Evolutionary conservation across 2,888 invertebrate genomes (phyloP), one percentile per base, ranked within the genome.

Genomic region (Crematogaster levior): DNA sequence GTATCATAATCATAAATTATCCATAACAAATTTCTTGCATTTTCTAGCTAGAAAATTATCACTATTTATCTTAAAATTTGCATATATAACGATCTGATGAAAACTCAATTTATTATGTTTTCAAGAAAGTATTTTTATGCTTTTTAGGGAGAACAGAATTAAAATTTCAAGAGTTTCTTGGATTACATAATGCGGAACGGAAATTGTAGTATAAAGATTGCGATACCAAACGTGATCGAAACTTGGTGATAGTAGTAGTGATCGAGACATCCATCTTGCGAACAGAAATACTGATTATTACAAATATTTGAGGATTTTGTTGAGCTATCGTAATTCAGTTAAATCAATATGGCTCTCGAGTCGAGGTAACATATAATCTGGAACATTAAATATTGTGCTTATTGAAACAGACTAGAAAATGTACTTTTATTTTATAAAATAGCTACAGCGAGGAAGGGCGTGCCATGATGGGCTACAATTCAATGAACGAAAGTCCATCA

Each of bases 371-470:
- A 1, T 68, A 77, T 51, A 10, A n/a, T 40, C 0, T 21, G 18
- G 0, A 21, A 34, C 7, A 4, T 9, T 9, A 24, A 15, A 51
- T 34, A 53, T 40, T 53, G 30, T 18, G 5, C 15, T 15, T 34
- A 9, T 24, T 0, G 3, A 61, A 46, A 21, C 7, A 27, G 18
- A 43, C 37, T 2, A 60, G 10, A 46, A 18, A 61, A 34, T 48
- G 0, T 30, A 34, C n/a, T 51, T 24, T 63, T 21, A 21, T 4
- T 34, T 43, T 61, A 7, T 4, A 9, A 21, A 37, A 77, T 70
- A 21, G 77, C 70, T 92, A 48, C 82, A 93, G 92, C 65, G 92
- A 89, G 9, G 91, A 91, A 53, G 86, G 40, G 6, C 84, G 87
- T 24, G 84, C 90, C 4, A 91, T 92, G 87, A 82, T 91, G 56